Conservation (phyloP, 1,140 invertebrate genomes). For the Orchesella cincta region DNA sequence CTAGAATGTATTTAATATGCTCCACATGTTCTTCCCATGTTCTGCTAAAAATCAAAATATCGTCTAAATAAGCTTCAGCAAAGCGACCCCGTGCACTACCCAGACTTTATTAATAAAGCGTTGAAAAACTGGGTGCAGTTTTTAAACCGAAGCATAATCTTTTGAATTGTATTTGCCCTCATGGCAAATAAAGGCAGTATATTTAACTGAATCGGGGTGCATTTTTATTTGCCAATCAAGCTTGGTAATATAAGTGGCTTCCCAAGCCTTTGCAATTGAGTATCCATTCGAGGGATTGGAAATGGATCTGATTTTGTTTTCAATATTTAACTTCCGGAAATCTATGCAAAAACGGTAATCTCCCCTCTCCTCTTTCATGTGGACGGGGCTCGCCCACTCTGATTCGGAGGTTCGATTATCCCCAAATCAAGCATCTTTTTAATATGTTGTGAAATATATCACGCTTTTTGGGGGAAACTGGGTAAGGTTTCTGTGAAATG, state of each 20-base stretch:
- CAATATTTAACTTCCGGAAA: slow-evolving; percentile 35
- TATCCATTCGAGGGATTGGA: slow-evolving; percentile 33
- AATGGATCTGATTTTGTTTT: slow-evolving; percentile 17
- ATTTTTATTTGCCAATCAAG: slow-evolving; percentile 50
- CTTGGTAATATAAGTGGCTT: slow-evolving; percentile 51
- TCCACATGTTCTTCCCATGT: slow-evolving; percentile 41
- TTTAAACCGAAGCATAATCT: slow-evolving; percentile 52
- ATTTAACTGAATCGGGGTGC: slow-evolving; percentile 45
- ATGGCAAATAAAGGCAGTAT: slow-evolving; percentile 53
- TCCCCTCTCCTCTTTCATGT: slow-evolving; percentile 45
- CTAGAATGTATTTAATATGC: slow-evolving; percentile 38
- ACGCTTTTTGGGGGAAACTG: slow-evolving; percentile 21
- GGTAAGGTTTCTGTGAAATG: slow-evolving; percentile 30
- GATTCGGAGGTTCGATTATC: slow-evolving; percentile 45
- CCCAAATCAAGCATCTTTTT: slow-evolving; percentile 46
- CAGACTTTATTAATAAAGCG: slow-evolving; percentile 40
- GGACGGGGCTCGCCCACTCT: slow-evolving; percentile 45
- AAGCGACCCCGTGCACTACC: slow-evolving; percentile 13
- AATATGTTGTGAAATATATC: slow-evolving; percentile 40
- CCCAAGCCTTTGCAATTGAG: slow-evolving; percentile 51
- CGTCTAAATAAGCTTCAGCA: slow-evolving; percentile 40
- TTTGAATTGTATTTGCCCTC: slow-evolving; percentile 50
- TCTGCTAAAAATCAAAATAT: slow-evolving; percentile 37
- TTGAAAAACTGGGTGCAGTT: slow-evolving; percentile 50
- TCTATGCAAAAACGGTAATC: slow-evolving; percentile 37